Evolutionary conservation across 2,888 invertebrate genomes (phyloP), one percentile per base, ranked within the genome.

Genomic region (Nipponacmea schrenckii): DNA sequence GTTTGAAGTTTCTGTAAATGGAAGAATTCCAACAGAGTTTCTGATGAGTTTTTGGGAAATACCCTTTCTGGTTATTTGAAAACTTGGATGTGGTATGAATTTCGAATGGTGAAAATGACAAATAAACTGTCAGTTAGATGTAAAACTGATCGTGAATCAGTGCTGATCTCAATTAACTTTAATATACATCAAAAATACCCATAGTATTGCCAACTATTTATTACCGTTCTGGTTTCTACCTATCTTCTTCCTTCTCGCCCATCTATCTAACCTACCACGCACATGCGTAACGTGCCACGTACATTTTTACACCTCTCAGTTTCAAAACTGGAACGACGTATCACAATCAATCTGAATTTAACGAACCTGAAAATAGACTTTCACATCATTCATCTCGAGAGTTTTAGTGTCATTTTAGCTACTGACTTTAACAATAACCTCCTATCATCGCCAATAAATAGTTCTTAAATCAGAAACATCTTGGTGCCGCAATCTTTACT

Each of bases 171-270:
- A 20, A 56, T 56, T 56, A 56, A 24, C 24, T 20, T 56, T 56
- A 56, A 56, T 56, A 56, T 56, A 20, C 56, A 24, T 56, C 56
- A 56, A 24, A 24, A 20, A 24, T 20, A 24, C 20, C 39, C 39
- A 12, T 20, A 15, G 56, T 56, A 56, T 56, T 56, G 56, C 56
- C 56, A 56, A 56, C 20, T 56, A 56, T 56, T 56, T 56, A 56
- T 14, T 56, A 56, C 56, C 56, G 56, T 56, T 56, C 20, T 56
- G 56, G 20, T 56, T 20, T 20, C 56, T 56, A 24, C 20, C 20
- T 24, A 56, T 56, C 24, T 20, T 15, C 20, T 20, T 56, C 56
- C 56, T 56, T 56, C 56, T 39, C 39, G 24, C 24, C 24, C 56
- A 24, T 56, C 56, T 24, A 24, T 56, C 56, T 56, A 20, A 20